Percentiles rank a stretch among this genome's conserved stretches.
phyloP scores from a whole-genome alignment of 2,888 invertebrate genomes.

The Osmoderma eremita region DNA sequence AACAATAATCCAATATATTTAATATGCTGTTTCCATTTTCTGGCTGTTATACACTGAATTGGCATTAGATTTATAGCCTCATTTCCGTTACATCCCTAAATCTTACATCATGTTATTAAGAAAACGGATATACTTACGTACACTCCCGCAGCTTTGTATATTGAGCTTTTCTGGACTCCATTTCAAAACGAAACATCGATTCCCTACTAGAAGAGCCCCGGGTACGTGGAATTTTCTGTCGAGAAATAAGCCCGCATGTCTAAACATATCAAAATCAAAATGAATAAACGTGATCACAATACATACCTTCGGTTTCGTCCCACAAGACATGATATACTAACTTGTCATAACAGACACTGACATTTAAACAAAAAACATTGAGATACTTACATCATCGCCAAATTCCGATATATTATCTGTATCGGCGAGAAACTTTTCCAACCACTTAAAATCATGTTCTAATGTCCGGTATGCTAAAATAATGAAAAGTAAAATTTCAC shows the following conservation, averaged over 20 bases:
- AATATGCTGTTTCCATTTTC: too few species aligned
- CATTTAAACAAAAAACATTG: slow-evolving; percentile 2
- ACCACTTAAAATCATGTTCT: slow-evolving; percentile 46
- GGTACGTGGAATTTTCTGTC: slow-evolving; percentile 70
- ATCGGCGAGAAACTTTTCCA: slow-evolving; percentile 43
- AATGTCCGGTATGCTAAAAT: slow-evolving; percentile 38
- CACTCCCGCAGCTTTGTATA: slow-evolving; percentile 70
- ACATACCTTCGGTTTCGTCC: slow-evolving; percentile 32
- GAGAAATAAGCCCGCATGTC: slow-evolving; percentile 69
- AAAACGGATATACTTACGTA: slow-evolving; percentile 16
- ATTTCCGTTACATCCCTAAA: too few species aligned
- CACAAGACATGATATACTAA: slow-evolving; percentile 17
- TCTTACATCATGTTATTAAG: too few species aligned
- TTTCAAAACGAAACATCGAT: slow-evolving; percentile 79
- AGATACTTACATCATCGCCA: slow-evolving; percentile 35
- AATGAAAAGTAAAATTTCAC: slow-evolving; percentile 21
- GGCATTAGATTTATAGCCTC: too few species aligned
- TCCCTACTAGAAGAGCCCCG: slow-evolving; percentile 71
- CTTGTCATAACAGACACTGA: slow-evolving; percentile 23
- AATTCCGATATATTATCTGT: slow-evolving; percentile 34
- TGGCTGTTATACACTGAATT: too few species aligned
- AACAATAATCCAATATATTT: too few species aligned
- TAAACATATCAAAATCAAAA: slow-evolving; percentile 46
- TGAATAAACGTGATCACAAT: not conserved
- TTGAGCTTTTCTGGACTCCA: slow-evolving; percentile 80